phyloP scores from a whole-genome alignment of 2,113 vertebrate species.

The Phalacrocorax pelagicus region DNA sequence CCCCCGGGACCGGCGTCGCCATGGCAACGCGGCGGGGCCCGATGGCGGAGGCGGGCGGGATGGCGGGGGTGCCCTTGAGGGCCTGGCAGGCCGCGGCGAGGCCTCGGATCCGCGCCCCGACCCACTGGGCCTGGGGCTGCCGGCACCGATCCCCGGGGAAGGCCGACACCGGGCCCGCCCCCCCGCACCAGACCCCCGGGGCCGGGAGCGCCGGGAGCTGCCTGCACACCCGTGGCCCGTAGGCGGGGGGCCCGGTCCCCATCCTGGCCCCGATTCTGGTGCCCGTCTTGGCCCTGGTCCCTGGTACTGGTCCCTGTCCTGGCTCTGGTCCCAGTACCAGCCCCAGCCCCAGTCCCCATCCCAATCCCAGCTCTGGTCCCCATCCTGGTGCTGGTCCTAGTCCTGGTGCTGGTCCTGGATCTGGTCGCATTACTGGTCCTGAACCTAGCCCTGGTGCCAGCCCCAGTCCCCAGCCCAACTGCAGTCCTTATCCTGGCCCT shows the following conservation, averaged over 20 bases:
- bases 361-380: neutral
- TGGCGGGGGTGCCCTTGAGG: too few relatives aligned
- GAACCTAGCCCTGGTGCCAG: neutral
- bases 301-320: neutral
- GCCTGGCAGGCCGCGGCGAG: too few relatives aligned
- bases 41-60: too few relatives aligned
- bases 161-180: too few relatives aligned
- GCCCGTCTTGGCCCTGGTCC: neutral
- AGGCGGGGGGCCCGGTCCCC: too few relatives aligned
- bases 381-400: neutral
- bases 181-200: neutral
- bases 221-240: neutral
- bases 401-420: neutral
- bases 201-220: neutral
- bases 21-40: too few relatives aligned
- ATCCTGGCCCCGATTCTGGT: neutral
- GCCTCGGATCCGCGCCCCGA: too few relatives aligned
- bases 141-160: too few relatives aligned
- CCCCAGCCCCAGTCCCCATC: neutral
- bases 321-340: neutral
- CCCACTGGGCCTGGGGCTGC: too few relatives aligned
- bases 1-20: too few relatives aligned
- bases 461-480: neutral
- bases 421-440: neutral
- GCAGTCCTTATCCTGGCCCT: neutral